Evolutionary conservation across 2,113 vertebrate genomes (phyloP).

Genomic region (Coreoperca whiteheadi): DNA sequence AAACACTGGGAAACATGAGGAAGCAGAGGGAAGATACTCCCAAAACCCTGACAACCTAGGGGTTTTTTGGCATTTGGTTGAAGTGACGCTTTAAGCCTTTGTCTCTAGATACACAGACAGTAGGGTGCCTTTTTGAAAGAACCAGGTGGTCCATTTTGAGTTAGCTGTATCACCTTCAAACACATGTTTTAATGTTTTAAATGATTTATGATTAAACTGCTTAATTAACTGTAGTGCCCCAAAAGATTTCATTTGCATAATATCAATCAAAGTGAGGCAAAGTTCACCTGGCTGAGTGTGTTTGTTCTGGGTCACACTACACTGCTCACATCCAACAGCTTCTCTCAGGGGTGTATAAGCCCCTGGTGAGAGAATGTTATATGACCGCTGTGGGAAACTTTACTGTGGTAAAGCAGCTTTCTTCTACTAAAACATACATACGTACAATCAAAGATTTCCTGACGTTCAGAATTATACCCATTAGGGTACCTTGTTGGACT

Average conservation of each 20-base stretch:
- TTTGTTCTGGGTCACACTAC: conserved; percentile 14
- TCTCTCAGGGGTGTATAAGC: neutral
- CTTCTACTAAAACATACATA: conserved; percentile 7
- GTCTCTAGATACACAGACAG: neutral
- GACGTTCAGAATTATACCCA: conserved; percentile 49
- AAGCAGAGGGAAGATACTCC: too few relatives aligned
- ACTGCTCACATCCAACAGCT: neutral
- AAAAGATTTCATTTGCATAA: neutral
- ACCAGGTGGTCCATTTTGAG: neutral
- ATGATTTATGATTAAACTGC: conserved; percentile 9
- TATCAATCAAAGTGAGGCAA: conserved; percentile 13
- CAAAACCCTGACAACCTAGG: too few relatives aligned
- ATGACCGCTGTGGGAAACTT: conserved; percentile 10
- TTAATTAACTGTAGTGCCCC: neutral
- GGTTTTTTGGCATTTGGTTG: too few relatives aligned
- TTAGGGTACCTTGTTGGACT: conserved; percentile 41
- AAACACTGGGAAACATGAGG: too few relatives aligned
- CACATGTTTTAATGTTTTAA: neutral
- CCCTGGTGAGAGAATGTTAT: neutral
- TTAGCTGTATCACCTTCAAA: neutral
- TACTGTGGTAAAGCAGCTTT: conserved; percentile 7
- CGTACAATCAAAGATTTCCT: conserved; percentile 43
- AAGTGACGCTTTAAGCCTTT: neutral
- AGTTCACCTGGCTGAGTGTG: conserved; percentile 17
- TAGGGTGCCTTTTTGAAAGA: neutral